Base-by-base conservation (phyloP, 2,797 vertebrate genomes). In the Trachurus trachurus region DNA sequence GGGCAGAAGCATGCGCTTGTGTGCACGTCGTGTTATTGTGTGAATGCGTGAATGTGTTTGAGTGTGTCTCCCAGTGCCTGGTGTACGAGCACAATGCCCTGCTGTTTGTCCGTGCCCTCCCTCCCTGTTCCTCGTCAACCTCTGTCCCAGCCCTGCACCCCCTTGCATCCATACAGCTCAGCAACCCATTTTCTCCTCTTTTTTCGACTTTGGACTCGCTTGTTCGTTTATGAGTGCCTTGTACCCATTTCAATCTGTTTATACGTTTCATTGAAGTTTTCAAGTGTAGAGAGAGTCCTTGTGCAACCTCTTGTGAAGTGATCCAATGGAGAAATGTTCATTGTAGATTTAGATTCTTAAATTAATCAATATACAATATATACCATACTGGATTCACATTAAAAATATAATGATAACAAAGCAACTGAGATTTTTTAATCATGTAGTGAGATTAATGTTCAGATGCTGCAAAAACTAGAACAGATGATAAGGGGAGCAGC, bases 41-140 rank as follows among this genome's bases (percentile, higher is more conserved):
- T 93, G 94, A 92, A 90, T 93, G 81, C 83, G 81, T 93, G 91
- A 94, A 93, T 94, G 91, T 94, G 91, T 93, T 89, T 85, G 85
- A 95, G 92, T 95, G 95, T 95, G 92, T 95, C 95, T 95, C 90
- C 92, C 96, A 95, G 96, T 96, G 95, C 95, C 95, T 96, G 96
- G 95, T 94, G 94, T 94, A 89, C 74, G 58, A 92, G 74, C 92
- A 96, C 95, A 96, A 96, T 95, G 88, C 84, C 84, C 79, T 12
- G 91, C 95, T 96, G 95, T 96, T 92, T 78, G 4, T 63, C 87
- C 84, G 91, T 84, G 89, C 93, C 90, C 89, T 89, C 87, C 92
- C 85, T 90, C 88, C 85, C 88, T 59, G 81, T 89, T 87, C 60
- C 86, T 83, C 65, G 42, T 88, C 90, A 86, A 87, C 92, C 89